Evolutionary conservation across 2,113 vertebrate species (phyloP).

Genomic region (Gyps fulvus): DNA sequence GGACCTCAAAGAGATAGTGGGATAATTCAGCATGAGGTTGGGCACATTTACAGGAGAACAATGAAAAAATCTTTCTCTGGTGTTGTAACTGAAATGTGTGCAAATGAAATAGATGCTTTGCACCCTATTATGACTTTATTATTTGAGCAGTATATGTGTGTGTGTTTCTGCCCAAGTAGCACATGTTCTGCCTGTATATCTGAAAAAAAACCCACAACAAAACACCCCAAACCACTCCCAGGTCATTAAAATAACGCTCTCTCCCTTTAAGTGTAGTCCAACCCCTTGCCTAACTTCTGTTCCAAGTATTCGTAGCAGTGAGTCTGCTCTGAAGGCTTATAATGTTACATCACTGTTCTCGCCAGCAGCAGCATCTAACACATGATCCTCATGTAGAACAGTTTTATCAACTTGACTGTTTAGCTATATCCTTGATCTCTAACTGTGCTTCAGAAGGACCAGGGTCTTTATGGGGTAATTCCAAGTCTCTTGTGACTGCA

Average conservation of each 20-base stretch:
- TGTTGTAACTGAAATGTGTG: not conserved
- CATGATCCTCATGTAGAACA: not conserved
- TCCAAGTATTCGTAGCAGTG: not conserved
- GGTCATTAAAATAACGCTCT: not conserved
- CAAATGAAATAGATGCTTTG: not conserved
- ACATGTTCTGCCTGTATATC: accelerated
- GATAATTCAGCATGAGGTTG: not conserved
- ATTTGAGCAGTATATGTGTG: not conserved
- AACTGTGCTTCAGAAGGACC: not conserved
- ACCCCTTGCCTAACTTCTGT: not conserved
- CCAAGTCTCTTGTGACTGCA: not conserved
- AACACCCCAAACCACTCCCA: not conserved
- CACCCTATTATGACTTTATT: not conserved
- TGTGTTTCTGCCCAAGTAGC: not conserved
- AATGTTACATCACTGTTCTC: not conserved
- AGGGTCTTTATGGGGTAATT: not conserved
- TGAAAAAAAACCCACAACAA: not conserved
- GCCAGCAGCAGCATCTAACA: not conserved
- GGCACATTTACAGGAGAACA: not conserved
- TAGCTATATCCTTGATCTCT: not conserved
- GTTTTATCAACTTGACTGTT: not conserved
- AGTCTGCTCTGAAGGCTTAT: not conserved
- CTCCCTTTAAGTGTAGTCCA: not conserved
- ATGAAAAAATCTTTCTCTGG: not conserved
- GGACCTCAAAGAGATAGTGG: not conserved